Evolutionary conservation across 2,888 invertebrate species (phyloP).

Genomic region (Apamea anceps): DNA sequence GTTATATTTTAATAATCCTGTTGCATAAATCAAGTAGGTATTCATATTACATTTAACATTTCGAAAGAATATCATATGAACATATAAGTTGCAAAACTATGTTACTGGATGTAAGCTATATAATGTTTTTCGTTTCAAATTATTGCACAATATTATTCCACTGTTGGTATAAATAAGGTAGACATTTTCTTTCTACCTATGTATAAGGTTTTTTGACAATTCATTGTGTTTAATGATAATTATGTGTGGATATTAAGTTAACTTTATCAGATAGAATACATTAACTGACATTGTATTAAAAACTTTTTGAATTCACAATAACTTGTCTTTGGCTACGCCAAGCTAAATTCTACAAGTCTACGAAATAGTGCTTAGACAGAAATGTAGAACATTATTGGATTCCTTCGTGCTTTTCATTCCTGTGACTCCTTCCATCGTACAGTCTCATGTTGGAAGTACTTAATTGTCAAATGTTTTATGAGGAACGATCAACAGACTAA

Average conservation of each 20-base stretch:
- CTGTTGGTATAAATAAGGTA: neutral
- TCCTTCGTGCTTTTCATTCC: neutral
- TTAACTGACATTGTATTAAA: neutral
- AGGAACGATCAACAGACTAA: neutral
- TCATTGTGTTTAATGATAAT: neutral
- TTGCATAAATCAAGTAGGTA: neutral
- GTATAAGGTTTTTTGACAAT: neutral
- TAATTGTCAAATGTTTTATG: neutral
- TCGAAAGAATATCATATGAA: conserved; percentile 8
- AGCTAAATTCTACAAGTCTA: neutral
- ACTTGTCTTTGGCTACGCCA: neutral
- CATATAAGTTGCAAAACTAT: conserved; percentile 10
- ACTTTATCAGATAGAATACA: neutral
- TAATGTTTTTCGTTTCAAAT: conserved; percentile 27
- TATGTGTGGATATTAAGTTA: neutral
- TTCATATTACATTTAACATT: conserved; percentile 14
- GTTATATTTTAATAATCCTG: conserved; percentile 1
- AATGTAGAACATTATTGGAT: neutral
- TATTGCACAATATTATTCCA: conserved; percentile 47
- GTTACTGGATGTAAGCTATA: conserved; percentile 1
- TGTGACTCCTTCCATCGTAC: neutral
- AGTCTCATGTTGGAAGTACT: neutral
- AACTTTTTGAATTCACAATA: neutral
- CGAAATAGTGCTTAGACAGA: neutral
- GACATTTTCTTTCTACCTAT: neutral